Evolutionary conservation across 2,888 invertebrate genomes (phyloP), one percentile per base, ranked within the genome.

Genomic region (Drosophila picticornis): DNA sequence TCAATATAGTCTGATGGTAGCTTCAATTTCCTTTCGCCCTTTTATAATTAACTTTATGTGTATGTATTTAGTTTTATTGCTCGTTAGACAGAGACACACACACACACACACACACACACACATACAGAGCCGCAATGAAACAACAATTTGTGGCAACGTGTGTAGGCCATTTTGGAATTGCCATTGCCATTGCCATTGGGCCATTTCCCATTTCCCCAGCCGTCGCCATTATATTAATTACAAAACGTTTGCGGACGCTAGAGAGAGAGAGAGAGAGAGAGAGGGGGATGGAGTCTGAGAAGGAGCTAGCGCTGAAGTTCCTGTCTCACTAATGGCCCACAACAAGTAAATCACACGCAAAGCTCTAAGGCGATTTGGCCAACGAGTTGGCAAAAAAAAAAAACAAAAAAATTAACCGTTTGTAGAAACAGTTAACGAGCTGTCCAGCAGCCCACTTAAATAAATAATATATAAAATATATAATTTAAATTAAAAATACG

Each of bases 301-400:
- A 46, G 46, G 38, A 38, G 36, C 19, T 29, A 59, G 53, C 22
- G 66, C 51, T 53, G 19, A 27, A 77, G 77, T 79, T 73, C 58
- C 72, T 72, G 75, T 73, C 81, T 75, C 74, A 77, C 88, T 88
- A 87, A 87, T 87, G 90, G 87, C 66, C 74, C 81, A 83, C 83
- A 87, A 85, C 87, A 87, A 90, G 81, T 87, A 87, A 87, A 87
- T 87, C 90, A 90, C 90, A 86, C 88, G 80, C 87, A 86, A 86
- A 86, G 89, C 85, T 86, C 85, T 82, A 89, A 86, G 85, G 85
- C 85, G 90, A 86, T 86, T 86, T 81, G 66, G 68, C 77, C 81
- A 71, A 61, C 73, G 78, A 77, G 78, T 52, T 52, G 48, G 55
- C 61, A 59, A 72, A 77, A 46, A 40, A 40, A 43, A 46, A 16